These are phyloP conservation scores for Mus minutoides DNA, from an alignment of 2,797 vertebrate genomes.

Conservation along the genomic window DNA sequence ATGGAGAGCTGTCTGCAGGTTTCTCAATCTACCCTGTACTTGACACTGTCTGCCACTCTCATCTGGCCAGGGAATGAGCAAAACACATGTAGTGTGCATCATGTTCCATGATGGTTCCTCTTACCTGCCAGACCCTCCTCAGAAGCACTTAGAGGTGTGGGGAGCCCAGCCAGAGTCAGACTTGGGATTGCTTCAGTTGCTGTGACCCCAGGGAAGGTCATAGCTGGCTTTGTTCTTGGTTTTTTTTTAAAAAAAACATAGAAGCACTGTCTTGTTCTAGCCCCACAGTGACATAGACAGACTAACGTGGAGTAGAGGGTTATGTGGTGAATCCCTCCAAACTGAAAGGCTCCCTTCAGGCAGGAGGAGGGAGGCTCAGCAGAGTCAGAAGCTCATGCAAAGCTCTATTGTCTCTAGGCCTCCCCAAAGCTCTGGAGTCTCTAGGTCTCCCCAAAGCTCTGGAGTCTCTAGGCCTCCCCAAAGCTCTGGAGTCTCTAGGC, in stretches of 20 bases:
- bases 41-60: background rate
- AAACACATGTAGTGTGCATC: accelerated
- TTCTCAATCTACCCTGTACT: background rate
- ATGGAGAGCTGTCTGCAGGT: background rate
- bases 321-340: background rate
- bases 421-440: background rate
- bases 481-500: background rate
- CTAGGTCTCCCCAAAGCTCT: background rate
- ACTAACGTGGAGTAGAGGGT: background rate
- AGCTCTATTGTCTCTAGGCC: background rate
- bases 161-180: background rate
- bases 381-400: background rate
- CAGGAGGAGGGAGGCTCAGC: too few species aligned
- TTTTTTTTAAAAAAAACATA: background rate
- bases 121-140: too few species aligned
- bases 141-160: accelerated
- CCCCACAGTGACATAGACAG: accelerated
- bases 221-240: background rate
- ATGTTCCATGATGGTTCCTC: accelerated
- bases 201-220: background rate
- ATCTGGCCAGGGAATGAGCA: background rate
- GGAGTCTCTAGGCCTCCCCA: background rate
- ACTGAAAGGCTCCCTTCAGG: background rate
- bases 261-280: background rate
- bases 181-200: accelerated